Evolutionary conservation across 2,797 vertebrate species (phyloP).

Genomic region (Sebastes vulpes): DNA sequence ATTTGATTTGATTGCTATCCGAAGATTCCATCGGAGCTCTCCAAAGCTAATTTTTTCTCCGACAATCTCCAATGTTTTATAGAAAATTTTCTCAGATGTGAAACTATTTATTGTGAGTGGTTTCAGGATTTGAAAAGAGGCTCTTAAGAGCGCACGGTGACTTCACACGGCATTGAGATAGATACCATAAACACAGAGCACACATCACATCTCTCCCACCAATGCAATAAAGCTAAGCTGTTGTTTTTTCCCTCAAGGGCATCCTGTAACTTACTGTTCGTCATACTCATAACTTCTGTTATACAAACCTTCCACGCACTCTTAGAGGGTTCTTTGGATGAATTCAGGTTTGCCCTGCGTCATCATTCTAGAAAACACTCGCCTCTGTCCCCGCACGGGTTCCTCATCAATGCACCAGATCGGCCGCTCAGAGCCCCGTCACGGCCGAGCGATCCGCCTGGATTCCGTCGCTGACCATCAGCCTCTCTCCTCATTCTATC

Average conservation of each 20-base stretch:
- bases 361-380: constrained; percentile 10
- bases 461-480: constrained; percentile 63
- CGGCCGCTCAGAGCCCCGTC: constrained; percentile 56
- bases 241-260: constrained; percentile 17
- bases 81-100: background rate
- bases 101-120: background rate
- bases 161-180: background rate
- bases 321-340: background rate
- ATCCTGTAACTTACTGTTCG: constrained; percentile 11
- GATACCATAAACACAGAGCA: background rate
- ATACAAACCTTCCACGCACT: background rate
- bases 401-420: constrained; percentile 39
- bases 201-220: constrained; percentile 4
- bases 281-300: constrained; percentile 1
- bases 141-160: background rate
- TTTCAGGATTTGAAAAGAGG: constrained; percentile 1
- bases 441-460: constrained; percentile 56
- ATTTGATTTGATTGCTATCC: constrained; percentile 9
- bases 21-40: background rate
- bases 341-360: background rate
- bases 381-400: constrained; percentile 11
- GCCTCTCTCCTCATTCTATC: constrained; percentile 1
- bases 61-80: background rate
- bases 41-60: background rate
- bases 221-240: background rate